Base-by-base conservation (phyloP, 2,888 invertebrate species). In the Orthosia gracilis region DNA sequence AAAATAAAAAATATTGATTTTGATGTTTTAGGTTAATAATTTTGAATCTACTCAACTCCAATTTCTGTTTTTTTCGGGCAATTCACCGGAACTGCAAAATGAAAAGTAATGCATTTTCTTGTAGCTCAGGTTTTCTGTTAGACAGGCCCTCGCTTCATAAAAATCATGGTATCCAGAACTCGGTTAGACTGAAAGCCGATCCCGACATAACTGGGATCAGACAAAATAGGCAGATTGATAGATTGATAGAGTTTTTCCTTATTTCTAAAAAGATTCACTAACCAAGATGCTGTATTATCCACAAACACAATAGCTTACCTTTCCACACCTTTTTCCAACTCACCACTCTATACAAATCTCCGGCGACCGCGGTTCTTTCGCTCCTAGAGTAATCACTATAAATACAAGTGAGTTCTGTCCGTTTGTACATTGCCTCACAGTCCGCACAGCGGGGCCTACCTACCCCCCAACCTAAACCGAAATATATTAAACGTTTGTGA, bases 351-450 rank as follows among this genome's bases (percentile, higher is more conserved):
- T 92, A 91, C 54, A 91, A 85, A 89, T 93, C 86, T 84, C 76
- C 66, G 21, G 74, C 80, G 85, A 77, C 84, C 87, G 84, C 80
- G 87, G 18, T 59, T 87, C 80, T 86, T 85, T 87, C 78, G 79
- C 82, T 85, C 78, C 54, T 67, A 83, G 80, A 85, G 86, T 91
- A 86, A 86, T 92, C 89, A 91, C 95, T 96, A 96, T 96, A 96
- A 94, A 96, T 95, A 93, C 89, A 92, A 93, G 92, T 92, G 89
- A 77, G 76, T 75, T 70, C 82, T 73, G 89, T 88, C 87, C 57
- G 80, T 86, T 85, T 40, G 91, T 88, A 93, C 96, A 96, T 96
- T 96, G 93, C 95, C 89, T 89, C 94, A 95, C 91, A 82, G 91
- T 91, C 89, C 82, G 87, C 85, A 91, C 86, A 88, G 83, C 91